Percentiles rank a stretch among this genome's conserved stretches.
Evolutionary conservation across 2,113 vertebrate genomes (phyloP).

Genomic region (Lepus europaeus): DNA sequence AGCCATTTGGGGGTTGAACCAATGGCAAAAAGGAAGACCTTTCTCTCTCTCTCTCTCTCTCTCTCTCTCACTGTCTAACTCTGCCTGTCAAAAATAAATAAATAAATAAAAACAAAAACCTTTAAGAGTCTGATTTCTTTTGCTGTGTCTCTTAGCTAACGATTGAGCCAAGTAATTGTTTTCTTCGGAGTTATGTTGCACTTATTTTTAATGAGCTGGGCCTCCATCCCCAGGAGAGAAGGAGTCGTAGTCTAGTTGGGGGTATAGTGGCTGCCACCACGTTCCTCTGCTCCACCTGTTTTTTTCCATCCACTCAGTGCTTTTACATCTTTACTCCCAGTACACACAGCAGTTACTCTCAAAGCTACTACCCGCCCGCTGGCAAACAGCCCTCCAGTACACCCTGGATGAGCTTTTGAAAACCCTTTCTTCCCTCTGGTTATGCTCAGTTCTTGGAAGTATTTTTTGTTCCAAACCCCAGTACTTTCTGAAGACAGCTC

Average conservation of each 20-base stretch:
- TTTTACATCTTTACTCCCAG: slow-evolving; percentile 16
- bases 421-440: slow-evolving; percentile 19
- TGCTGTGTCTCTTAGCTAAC: neutral
- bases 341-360: slow-evolving; percentile 22
- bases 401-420: neutral
- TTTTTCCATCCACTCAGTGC: neutral
- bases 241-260: slow-evolving; percentile 2
- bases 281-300: neutral
- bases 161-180: slow-evolving; percentile 11
- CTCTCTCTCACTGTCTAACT: too few species aligned
- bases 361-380: neutral
- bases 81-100: too few species aligned
- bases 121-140: slow-evolving; percentile 36
- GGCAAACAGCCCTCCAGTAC: slow-evolving; percentile 7
- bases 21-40: too few species aligned
- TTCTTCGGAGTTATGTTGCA: neutral
- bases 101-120: neutral
- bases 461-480: slow-evolving; percentile 51
- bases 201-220: neutral
- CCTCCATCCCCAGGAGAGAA: neutral
- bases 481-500: too few species aligned
- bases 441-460: slow-evolving; percentile 24
- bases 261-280: neutral
- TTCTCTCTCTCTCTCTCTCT: too few species aligned
- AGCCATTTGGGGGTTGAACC: too few species aligned